Conservation (phyloP, 2,888 invertebrate genomes). For the Aporophyla lueneburgensis region DNA sequence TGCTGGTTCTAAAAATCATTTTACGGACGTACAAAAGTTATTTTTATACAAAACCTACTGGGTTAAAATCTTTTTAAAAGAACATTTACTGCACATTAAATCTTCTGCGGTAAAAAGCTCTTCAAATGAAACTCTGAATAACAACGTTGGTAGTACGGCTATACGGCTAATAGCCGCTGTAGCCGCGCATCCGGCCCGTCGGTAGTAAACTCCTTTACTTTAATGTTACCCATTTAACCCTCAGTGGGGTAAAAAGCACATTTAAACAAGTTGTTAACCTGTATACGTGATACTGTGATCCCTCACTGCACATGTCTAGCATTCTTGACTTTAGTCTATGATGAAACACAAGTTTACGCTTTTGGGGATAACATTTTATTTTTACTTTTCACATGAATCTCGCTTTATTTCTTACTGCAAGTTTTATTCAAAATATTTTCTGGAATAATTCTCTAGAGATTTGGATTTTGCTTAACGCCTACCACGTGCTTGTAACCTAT, state of each 20-base stretch:
- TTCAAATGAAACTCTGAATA: conserved; percentile 22
- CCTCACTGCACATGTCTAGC: conserved; percentile 1
- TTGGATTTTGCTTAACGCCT: not conserved
- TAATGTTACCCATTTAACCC: conserved; percentile 57
- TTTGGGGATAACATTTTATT: not conserved
- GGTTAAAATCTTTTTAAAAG: conserved; percentile 41
- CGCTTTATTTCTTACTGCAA: not conserved
- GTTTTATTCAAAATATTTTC: not conserved
- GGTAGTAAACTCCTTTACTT: conserved; percentile 49
- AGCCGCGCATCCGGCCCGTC: conserved; percentile 23
- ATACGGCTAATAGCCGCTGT: conserved; percentile 26
- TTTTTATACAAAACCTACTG: conserved; percentile 7
- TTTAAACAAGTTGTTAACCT: conserved; percentile 53
- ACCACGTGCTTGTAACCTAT: not conserved
- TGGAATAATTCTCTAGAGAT: not conserved
- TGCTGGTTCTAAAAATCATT: conserved; percentile 8
- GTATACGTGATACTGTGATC: conserved; percentile 33
- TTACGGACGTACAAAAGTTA: conserved; percentile 1
- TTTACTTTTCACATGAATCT: not conserved
- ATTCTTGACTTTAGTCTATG: not conserved
- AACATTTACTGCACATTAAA: conserved; percentile 38
- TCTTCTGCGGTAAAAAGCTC: conserved; percentile 33
- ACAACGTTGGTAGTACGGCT: conserved; percentile 22
- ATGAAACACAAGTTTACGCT: not conserved
- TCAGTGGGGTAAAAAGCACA: conserved; percentile 45